phyloP scores from a whole-genome alignment of 2,113 vertebrate species.

The Spea multiplicata region DNA sequence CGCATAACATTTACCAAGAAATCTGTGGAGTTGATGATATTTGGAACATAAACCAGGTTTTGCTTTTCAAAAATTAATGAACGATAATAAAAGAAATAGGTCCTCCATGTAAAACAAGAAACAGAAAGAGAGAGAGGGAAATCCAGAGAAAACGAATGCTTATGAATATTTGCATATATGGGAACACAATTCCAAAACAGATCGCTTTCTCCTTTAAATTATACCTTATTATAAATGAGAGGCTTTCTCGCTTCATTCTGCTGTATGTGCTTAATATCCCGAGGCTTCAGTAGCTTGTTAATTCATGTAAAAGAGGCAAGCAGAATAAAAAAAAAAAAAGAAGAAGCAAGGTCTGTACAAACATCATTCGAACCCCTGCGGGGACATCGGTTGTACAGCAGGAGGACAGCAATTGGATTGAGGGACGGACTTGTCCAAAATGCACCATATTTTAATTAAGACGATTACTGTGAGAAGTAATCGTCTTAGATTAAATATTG shows the following conservation, averaged over 20 bases:
- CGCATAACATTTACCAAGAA: no score
- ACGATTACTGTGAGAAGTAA: constrained; percentile 45
- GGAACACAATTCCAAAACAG: not conserved
- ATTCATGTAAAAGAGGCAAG: constrained; percentile 43
- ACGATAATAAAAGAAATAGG: no score
- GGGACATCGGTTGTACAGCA: constrained; percentile 36
- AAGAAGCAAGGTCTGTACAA: constrained; percentile 29
- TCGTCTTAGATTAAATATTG: constrained; percentile 49
- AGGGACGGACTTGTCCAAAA: constrained; percentile 40
- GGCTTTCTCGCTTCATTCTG: constrained; percentile 3
- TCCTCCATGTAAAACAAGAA: no score
- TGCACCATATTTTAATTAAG: constrained; percentile 48
- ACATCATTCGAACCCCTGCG: constrained; percentile 22
- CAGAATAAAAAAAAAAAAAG: constrained; percentile 25
- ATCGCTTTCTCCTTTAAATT: not conserved
- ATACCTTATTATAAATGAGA: constrained; percentile 17
- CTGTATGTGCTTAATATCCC: constrained; percentile 10
- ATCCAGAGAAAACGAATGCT: no score
- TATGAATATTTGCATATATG: not conserved
- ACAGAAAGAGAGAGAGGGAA: no score
- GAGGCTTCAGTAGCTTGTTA: constrained; percentile 34
- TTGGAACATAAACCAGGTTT: no score
- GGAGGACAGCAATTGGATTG: constrained; percentile 42
- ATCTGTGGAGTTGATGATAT: no score
- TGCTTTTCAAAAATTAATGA: no score